Conservation (phyloP, 2,797 vertebrate genomes). For the Lepidocolaptes lacrymiger region DNA sequence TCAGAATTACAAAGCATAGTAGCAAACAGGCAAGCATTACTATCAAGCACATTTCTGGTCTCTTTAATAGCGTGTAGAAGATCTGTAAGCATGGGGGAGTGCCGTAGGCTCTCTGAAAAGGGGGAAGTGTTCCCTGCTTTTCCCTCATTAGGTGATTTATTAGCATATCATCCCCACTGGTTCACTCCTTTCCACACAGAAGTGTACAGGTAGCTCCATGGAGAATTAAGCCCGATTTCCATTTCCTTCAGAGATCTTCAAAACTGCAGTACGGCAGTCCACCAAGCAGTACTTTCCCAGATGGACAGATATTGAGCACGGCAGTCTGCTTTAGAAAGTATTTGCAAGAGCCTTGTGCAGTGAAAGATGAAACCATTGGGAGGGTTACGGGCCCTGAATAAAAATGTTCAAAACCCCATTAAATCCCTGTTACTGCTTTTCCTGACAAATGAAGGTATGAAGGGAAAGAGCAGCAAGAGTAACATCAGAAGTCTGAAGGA, state of each 20-base stretch:
- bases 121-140: not conserved
- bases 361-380: slow-evolving; percentile 13
- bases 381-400: not conserved
- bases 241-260: slow-evolving; percentile 35
- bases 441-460: not conserved
- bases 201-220: not conserved
- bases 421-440: slow-evolving; percentile 29
- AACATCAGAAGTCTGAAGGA: slow-evolving; percentile 51
- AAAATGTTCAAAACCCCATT: slow-evolving; percentile 37
- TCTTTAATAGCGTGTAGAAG: not conserved
- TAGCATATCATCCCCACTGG: not conserved
- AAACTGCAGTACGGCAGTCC: not conserved
- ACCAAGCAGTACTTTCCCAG: not conserved
- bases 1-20: not conserved
- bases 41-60: not conserved
- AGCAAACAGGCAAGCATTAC: not conserved
- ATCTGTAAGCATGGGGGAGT: slow-evolving; percentile 11
- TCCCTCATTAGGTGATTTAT: slow-evolving; percentile 20
- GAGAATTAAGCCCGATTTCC: slow-evolving; percentile 13
- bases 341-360: not conserved
- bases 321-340: not conserved
- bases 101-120: not conserved
- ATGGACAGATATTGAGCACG: not conserved
- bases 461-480: slow-evolving; percentile 27
- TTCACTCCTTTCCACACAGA: not conserved